A percentile compares a stretch with the other conserved stretches of the same genome.
Evolutionary conservation across 2,888 invertebrate species (phyloP).

Genomic region (Smittia aterrima): DNA sequence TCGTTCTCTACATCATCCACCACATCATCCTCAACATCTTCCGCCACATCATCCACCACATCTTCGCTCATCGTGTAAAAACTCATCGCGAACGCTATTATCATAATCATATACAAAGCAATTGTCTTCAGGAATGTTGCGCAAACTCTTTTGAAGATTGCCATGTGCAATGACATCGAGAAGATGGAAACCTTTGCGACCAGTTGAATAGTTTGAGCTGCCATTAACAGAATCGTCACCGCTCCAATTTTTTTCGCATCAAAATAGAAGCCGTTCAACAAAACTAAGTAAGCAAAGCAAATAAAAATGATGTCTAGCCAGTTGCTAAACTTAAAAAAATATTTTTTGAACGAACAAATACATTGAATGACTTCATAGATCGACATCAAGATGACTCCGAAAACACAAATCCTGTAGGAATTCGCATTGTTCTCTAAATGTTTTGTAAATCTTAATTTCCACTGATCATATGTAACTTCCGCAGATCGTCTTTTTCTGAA

Average conservation of each 20-base stretch:
- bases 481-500: no score
- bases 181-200: background rate
- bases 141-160: constrained; percentile 1
- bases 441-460: no score
- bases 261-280: no score
- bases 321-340: constrained; percentile 8
- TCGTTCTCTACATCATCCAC: no score
- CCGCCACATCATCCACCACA: no score
- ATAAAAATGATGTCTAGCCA: background rate
- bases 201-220: background rate
- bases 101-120: background rate
- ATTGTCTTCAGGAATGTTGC: background rate
- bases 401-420: no score
- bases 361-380: background rate
- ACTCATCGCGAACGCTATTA: background rate
- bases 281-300: no score
- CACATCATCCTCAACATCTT: no score
- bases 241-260: background rate
- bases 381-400: background rate
- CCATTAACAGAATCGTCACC: background rate
- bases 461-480: no score
- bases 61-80: background rate
- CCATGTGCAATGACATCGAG: background rate
- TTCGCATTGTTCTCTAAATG: no score
- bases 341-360: background rate